These are phyloP conservation scores for Enteromius viviparus DNA, from an alignment of 2,797 vertebrate species.

Conservation along the genomic window DNA sequence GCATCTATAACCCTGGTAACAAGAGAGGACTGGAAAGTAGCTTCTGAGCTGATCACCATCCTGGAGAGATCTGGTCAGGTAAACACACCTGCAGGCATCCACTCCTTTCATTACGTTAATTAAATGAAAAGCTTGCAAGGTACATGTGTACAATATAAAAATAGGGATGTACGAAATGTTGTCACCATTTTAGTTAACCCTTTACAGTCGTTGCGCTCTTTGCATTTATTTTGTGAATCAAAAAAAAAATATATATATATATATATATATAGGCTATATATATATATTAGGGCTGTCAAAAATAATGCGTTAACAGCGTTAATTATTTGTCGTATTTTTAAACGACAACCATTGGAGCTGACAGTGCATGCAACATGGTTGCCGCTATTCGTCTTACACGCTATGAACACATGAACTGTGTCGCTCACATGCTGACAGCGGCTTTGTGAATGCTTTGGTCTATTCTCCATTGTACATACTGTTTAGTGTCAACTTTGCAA, in stretches of 20 bases:
- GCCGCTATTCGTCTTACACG: too few relatives aligned
- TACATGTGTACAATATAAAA: background rate
- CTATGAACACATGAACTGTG: too few relatives aligned
- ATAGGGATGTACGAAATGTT: background rate
- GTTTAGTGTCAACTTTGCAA: background rate
- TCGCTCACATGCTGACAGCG: too few relatives aligned
- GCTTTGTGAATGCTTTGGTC: too few relatives aligned
- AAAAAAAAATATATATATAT: too few relatives aligned
- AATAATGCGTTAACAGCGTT: too few relatives aligned
- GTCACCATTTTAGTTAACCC: background rate
- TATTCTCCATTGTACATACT: background rate
- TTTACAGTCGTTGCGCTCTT: background rate
- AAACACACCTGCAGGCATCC: conserved; percentile 31
- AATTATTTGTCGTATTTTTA: too few relatives aligned
- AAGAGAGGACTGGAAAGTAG: conserved; percentile 87
- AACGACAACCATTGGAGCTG: too few relatives aligned
- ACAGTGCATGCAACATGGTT: too few relatives aligned
- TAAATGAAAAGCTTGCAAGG: background rate
- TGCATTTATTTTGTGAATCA: background rate
- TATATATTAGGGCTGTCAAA: too few relatives aligned
- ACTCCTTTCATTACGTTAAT: background rate
- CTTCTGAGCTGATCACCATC: conserved; percentile 88
- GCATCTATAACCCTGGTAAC: conserved; percentile 88
- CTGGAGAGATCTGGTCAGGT: conserved; percentile 92
- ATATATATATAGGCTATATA: too few relatives aligned